Base-by-base conservation (phyloP, 2,888 invertebrate species). In the Perdita meconis region DNA sequence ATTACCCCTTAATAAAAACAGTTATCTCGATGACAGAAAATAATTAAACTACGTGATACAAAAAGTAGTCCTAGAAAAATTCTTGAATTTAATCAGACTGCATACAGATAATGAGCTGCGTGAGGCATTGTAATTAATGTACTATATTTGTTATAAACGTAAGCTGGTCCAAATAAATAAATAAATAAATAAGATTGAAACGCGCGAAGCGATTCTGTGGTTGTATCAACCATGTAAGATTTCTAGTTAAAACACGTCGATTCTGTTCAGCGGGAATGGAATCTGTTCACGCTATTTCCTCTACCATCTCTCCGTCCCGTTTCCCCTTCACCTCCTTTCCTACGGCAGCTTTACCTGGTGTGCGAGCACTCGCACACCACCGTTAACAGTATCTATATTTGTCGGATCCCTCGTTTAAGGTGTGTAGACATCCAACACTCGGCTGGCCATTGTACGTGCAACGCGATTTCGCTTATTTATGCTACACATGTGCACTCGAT, bases 381-480 rank as follows among this genome's bases (percentile, higher is more conserved):
- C 47, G 24, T 6, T 53, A 19, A 30, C 38, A 44, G 57, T 44
- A 38, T 55, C 61, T 67, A 79, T 79, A 74, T 67, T 66, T 74
- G 56, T 65, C 65, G 67, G 57, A 69, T 60, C 47, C 19, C 34
- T 22, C 24, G 42, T 19, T 64, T 6, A 30, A 61, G 68, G 57
- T 75, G 66, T 56, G 71, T 56, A 50, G 19, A 50, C 56, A 69
- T 19, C 79, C 47, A 59, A 79, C 55, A 73, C 79, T 60, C 42
- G 30, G 10, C n/a, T 2, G 40, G 8, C 10, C 26, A 30, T 78
- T 44, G 65, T 47, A 59, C 53, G 40, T 65, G 40, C 47, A 67
- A 53, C 57, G 42, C 69, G 51, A 51, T 73, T 77, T 77, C 73
- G 70, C 81, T 80, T 81, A 75, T 79, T 80, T 80, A 80, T 75